Base-by-base conservation (phyloP, 2,113 vertebrate genomes). In the Pheucticus melanocephalus region DNA sequence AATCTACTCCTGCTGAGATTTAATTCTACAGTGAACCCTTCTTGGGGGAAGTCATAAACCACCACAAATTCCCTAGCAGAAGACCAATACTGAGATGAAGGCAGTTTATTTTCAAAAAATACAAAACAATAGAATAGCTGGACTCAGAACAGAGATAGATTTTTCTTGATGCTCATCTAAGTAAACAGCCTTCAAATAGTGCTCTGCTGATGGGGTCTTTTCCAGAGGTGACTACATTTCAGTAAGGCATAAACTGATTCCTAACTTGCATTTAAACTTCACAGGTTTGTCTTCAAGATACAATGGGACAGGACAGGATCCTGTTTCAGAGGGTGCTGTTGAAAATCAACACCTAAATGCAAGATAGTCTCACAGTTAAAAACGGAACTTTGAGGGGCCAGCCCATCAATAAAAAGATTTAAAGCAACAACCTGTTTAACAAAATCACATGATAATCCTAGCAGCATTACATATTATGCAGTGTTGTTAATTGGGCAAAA, bases 61-160 rank as follows among this genome's bases (percentile, higher is more conserved):
- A 92, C 60, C 60, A 60, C 82, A 80, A 94, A 94, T 90, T 96
- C 86, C 73, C 60, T 48, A 95, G 82, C 79, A 92, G 79, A 95
- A 94, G 88, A 68, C 82, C 92, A 83, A 82, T 61, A 71, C 60
- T 60, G 71, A 92, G 81, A 91, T 79, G 86, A 92, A 95, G 48
- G 92, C 65, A 78, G 83, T 91, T 94, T 94, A 68, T 94, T 97
- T 94, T 60, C 12, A 71, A 93, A 93, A 92, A 92, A 73, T 40
- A 94, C 44, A 68, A 94, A 97, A 56, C 72, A 92, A 75, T 51
- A 89, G 64, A 91, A 72, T 71, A 93, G 77, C 44, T 91, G 65
- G 63, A 76, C 80, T 75, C 5, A 4, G 88, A 86, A 70, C 27
- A 73, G 64, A 24, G 88, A 45, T 78, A 78, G 23, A 70, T 81